Evolutionary conservation across 2,113 vertebrate species (phyloP).

Genomic region (Peromyscus polionotus): DNA sequence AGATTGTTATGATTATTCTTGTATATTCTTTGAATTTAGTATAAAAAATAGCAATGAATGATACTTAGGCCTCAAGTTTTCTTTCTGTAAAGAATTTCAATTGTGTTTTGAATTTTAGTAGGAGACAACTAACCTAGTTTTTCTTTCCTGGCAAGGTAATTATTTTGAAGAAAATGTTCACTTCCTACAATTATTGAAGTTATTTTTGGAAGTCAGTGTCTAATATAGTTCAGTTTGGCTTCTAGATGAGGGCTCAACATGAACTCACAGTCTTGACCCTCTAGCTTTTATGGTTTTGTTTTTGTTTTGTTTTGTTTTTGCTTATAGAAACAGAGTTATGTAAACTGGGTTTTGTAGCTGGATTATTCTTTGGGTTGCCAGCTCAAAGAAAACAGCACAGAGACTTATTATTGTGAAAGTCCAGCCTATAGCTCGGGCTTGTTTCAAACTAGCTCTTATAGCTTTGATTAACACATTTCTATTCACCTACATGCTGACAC

Average conservation of each 20-base stretch:
- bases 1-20: not conserved
- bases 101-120: not conserved
- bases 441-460: too few relatives aligned
- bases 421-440: too few relatives aligned
- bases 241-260: not conserved
- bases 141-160: not conserved
- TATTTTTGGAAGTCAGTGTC: not conserved
- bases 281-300: too few relatives aligned
- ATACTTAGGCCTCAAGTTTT: not conserved
- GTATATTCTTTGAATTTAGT: not conserved
- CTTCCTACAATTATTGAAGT: not conserved
- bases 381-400: too few relatives aligned
- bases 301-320: not conserved
- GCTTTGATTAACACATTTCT: too few relatives aligned
- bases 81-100: not conserved
- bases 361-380: too few relatives aligned
- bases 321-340: not conserved
- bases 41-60: not conserved
- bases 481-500: too few relatives aligned
- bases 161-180: not conserved
- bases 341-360: not conserved
- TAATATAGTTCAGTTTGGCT: not conserved
- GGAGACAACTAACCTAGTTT: not conserved
- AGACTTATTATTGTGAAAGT: too few relatives aligned
- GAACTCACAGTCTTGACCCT: not conserved